Percentiles rank a stretch among this genome's conserved stretches.
phyloP scores from a whole-genome alignment of 2,888 invertebrate genomes.

The Trisateles emortualis region DNA sequence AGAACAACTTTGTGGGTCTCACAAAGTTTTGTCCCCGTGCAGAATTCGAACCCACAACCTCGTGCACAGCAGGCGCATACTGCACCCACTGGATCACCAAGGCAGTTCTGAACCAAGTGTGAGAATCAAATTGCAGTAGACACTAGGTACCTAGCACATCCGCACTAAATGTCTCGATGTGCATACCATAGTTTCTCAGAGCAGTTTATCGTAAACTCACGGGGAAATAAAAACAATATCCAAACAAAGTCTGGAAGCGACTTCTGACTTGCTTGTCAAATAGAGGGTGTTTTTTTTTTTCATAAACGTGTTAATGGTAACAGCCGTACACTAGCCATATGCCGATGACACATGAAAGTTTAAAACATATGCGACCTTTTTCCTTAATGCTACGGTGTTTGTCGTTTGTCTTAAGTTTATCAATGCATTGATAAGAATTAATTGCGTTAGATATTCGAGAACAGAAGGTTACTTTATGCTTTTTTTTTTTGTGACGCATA shows the following conservation, averaged over 20 bases:
- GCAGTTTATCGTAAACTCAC: too few relatives aligned
- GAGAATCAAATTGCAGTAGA: too few relatives aligned
- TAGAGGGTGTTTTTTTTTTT: conserved; percentile 56
- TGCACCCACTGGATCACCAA: too few relatives aligned
- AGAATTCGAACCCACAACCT: too few relatives aligned
- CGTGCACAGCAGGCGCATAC: too few relatives aligned
- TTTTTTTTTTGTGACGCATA: neutral
- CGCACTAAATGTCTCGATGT: too few relatives aligned
- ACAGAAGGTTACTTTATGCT: conserved; percentile 4
- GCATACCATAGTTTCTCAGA: too few relatives aligned
- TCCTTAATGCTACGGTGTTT: conserved; percentile 48
- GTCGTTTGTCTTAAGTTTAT: conserved; percentile 53
- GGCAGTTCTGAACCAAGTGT: too few relatives aligned
- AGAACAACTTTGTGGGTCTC: too few relatives aligned
- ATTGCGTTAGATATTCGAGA: conserved; percentile 31
- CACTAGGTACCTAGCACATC: too few relatives aligned
- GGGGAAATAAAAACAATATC: conserved; percentile 25
- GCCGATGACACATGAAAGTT: conserved; percentile 67
- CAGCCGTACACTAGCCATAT: conserved; percentile 59
- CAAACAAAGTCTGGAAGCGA: conserved; percentile 55
- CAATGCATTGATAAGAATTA: conserved; percentile 54
- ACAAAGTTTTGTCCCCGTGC: too few relatives aligned
- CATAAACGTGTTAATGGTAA: conserved; percentile 38
- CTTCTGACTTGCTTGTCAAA: conserved; percentile 63
- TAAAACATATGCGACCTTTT: conserved; percentile 66